phyloP scores from a whole-genome alignment of 2,888 invertebrate genomes.

The Pediacus dermestoides region DNA sequence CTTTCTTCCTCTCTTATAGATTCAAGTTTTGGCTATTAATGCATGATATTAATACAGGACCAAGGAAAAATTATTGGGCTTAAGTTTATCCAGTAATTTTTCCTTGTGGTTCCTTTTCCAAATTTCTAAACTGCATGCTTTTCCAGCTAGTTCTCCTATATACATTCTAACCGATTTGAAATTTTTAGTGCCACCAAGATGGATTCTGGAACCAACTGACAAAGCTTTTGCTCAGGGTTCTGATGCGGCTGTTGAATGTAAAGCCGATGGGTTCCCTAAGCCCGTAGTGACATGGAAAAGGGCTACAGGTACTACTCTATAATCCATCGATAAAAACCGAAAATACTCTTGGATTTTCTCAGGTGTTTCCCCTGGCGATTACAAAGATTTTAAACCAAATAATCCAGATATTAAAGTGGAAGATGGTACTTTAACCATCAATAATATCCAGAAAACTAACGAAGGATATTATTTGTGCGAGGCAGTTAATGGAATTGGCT shows the following conservation, averaged over 20 bases:
- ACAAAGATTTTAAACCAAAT: conserved; percentile 86
- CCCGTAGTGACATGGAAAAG: conserved; percentile 93
- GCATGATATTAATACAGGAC: too few relatives aligned
- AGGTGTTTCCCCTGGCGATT: conserved; percentile 90
- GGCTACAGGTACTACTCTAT: conserved; percentile 91
- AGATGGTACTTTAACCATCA: conserved; percentile 87
- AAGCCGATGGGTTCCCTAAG: conserved; percentile 93
- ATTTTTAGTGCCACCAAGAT: conserved; percentile 87
- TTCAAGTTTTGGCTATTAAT: too few relatives aligned
- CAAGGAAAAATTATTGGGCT: too few relatives aligned
- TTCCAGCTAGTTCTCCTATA: too few relatives aligned
- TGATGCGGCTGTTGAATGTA: conserved; percentile 91
- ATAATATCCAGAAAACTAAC: conserved; percentile 88
- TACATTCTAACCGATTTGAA: conserved; percentile 9
- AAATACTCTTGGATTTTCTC: conserved; percentile 7
- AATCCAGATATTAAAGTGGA: conserved; percentile 89
- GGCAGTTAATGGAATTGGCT: conserved; percentile 93
- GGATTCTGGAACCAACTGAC: conserved; percentile 93
- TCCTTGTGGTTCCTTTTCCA: too few relatives aligned
- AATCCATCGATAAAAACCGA: conserved; percentile 8
- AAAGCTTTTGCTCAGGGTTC: conserved; percentile 94
- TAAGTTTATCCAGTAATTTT: too few relatives aligned
- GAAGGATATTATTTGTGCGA: conserved; percentile 95
- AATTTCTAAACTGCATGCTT: conserved; percentile 1
- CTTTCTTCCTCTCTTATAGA: too few relatives aligned